These are phyloP conservation scores for Papilio machaon DNA, from an alignment of 1,140 invertebrate species.

Conservation along the genomic window DNA sequence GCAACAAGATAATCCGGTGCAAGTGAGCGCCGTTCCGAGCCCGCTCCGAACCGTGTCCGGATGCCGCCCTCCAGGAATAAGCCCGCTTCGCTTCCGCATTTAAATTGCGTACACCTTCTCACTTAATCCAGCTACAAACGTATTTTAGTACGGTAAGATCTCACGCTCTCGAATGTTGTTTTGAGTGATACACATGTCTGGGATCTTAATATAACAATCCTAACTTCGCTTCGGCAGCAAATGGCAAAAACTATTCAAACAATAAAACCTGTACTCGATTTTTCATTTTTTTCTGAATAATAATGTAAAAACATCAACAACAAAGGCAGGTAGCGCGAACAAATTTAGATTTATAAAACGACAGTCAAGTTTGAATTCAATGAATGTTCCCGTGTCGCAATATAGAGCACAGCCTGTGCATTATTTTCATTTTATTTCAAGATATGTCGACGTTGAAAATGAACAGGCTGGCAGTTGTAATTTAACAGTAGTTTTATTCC, in stretches of 20 bases:
- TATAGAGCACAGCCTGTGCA: background rate
- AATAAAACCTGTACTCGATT: too few species aligned
- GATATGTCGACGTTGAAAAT: background rate
- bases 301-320: background rate
- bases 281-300: too few species aligned
- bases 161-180: constrained; percentile 43
- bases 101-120: constrained; percentile 55
- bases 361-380: constrained; percentile 12
- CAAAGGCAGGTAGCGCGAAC: background rate
- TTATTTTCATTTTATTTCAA: constrained; percentile 13
- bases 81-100: constrained; percentile 55
- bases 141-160: constrained; percentile 48
- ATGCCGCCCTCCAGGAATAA: constrained; percentile 49
- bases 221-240: background rate
- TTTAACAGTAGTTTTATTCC: background rate
- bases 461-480: background rate
- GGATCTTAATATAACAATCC: constrained; percentile 13
- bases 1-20: constrained; percentile 48
- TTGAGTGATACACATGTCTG: constrained; percentile 31
- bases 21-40: constrained; percentile 40
- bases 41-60: constrained; percentile 44
- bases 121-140: constrained; percentile 44
- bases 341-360: constrained; percentile 16
- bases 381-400: background rate
- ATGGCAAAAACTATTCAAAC: too few species aligned